Conservation (phyloP, 1,140 invertebrate species). For the Papilio glaucus region DNA sequence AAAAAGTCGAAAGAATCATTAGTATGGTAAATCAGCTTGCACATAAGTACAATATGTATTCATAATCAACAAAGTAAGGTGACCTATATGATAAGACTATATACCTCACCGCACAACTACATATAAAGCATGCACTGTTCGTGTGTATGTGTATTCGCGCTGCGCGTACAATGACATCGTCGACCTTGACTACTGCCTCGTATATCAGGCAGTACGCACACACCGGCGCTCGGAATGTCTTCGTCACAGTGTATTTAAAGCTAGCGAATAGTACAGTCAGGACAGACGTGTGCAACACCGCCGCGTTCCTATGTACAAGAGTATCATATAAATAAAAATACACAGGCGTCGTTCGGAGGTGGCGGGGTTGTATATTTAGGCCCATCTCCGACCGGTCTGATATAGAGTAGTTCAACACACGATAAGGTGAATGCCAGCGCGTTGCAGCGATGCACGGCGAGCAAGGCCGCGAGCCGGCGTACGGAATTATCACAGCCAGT, state of each 20-base stretch:
- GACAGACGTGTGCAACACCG: slow-evolving; percentile 50
- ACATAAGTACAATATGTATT: slow-evolving; percentile 49
- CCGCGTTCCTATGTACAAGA: slow-evolving; percentile 51
- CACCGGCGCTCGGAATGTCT: slow-evolving; percentile 67
- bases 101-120: slow-evolving; percentile 66
- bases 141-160: slow-evolving; percentile 66
- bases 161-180: slow-evolving; percentile 79
- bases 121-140: slow-evolving; percentile 56
- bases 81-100: slow-evolving; percentile 83
- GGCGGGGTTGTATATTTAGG: slow-evolving; percentile 55
- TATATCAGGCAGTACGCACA: slow-evolving; percentile 67
- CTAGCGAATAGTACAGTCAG: slow-evolving; percentile 49
- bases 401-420: slow-evolving; percentile 79
- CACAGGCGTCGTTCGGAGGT: slow-evolving; percentile 45
- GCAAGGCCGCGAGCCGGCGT: slow-evolving; percentile 67
- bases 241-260: slow-evolving; percentile 74
- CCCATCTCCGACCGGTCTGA: slow-evolving; percentile 58
- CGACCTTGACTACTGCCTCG: slow-evolving; percentile 81
- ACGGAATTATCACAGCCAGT: slow-evolving; percentile 53
- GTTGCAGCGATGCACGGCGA: slow-evolving; percentile 61
- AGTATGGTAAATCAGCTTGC: slow-evolving; percentile 30
- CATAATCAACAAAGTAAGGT: slow-evolving; percentile 80
- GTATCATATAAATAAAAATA: slow-evolving; percentile 46
- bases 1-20: slow-evolving; percentile 5
- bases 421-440: slow-evolving; percentile 77